Base-by-base conservation (phyloP, 2,113 vertebrate species). In the Athene cunicularia region DNA sequence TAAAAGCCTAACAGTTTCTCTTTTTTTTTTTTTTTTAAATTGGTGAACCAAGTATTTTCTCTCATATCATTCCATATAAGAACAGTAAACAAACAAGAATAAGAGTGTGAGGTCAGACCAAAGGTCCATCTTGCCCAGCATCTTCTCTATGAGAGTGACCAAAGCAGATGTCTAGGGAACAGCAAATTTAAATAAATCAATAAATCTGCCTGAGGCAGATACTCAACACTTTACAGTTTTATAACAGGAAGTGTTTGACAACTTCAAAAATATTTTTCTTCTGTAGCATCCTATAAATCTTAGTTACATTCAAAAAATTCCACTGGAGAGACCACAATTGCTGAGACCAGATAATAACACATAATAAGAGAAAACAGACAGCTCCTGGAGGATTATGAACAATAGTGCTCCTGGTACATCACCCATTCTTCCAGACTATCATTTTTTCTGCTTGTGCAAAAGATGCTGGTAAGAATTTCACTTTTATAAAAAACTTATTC, bases 181-280 rank as follows among this genome's bases (percentile, higher is more conserved):
- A 75, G 70, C 49, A 66, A 91, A 88, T 94, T 95, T 85, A 93
- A 95, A 94, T 85, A 96, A 94, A 96, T 81, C 91, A 93, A 94
- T 94, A 94, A 75, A 94, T 90, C 80, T 68, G 64, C 94, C 96
- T 63, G 80, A 95, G 96, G 94, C 88, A 86, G 80, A 92, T 88
- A 93, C 55, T 77, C 94, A 74, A 88, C 92, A 94, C 91, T 96
- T 96, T 72, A 94, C 91, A 94, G 55, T 81, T 52, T 91, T 95
- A 89, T 12, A 95, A 68, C 64, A 88, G 53, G 72, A 95, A 95
- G 90, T 63, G 52, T 92, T 90, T 91, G 92, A 93, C 96, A 97
- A 95, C 75, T 95, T 95, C 39, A 84, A 86, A 95, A 97, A 95
- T 89, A 96, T 92, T 93, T 96, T 86, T 86, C 49, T 68, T 92